Evolutionary conservation across 2,113 vertebrate genomes (phyloP), one percentile per base, ranked within the genome.

Genomic region (Sander lucioperca): DNA sequence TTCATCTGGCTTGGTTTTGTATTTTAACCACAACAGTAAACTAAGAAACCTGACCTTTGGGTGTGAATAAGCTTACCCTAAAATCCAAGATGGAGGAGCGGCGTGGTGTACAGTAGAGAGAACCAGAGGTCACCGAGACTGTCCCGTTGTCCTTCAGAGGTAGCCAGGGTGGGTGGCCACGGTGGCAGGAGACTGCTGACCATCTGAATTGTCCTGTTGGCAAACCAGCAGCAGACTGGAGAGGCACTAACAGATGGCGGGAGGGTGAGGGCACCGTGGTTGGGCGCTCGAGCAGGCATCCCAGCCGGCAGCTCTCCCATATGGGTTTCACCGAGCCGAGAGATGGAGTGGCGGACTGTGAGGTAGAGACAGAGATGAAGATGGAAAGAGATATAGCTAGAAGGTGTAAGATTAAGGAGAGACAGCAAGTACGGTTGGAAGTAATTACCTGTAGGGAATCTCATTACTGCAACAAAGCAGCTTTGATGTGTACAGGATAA

Each of bases 291-390:
- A 94, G 89, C 88, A 90, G 94, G 89, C 93, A 84, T 93, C 94
- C 93, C 93, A 94, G 93, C 93, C 92, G 90, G 92, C 93, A 91
- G 88, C 92, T 76, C 89, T 95, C 95, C 95, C 94, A 95, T 95
- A 95, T 96, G 95, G 92, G 93, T 93, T 86, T 71, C 91, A 86
- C 91, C 87, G 56, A 84, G 74, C 79, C 57, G 78, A 79, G 79
- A 79, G 82, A 63, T 74, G 73, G 67, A 79, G 79, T 79, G 58
- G 45, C 11, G 16, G 82, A 53, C 18, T 59, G 67, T 25, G 71
- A 63, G 71, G 12, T 54, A 8, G 80, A 48, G 71, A 61, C 33
- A 47, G 58, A 50, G 66, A 75, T n/a, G 63, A 23, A 63, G 72
- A 58, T 56, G 56, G 18, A 64, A 3, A 21, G 4, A 75, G 33